Evolutionary conservation across 2,888 invertebrate species (phyloP).

Genomic region (Calliscelio sp.): DNA sequence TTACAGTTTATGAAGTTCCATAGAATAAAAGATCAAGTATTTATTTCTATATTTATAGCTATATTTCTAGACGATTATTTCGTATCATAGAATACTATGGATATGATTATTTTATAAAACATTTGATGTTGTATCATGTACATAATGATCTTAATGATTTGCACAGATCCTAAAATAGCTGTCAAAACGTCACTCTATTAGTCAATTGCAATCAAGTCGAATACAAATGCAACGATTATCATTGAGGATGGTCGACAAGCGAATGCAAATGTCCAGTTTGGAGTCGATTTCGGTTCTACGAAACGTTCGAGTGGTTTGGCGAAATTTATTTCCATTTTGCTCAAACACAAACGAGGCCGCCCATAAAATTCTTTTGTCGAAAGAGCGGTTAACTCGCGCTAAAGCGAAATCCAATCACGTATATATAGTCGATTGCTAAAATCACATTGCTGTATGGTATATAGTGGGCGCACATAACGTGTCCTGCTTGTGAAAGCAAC

Average conservation of each 20-base stretch:
- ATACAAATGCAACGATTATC: conserved; percentile 42
- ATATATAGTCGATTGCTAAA: conserved; percentile 77
- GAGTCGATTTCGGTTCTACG: conserved; percentile 55
- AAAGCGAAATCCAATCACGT: conserved; percentile 81
- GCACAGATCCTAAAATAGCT: not conserved
- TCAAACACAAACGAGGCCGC: conserved; percentile 50
- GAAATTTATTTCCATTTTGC: conserved; percentile 71
- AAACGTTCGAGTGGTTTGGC: conserved; percentile 44
- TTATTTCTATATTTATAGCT: too few relatives aligned
- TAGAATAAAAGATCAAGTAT: too few relatives aligned
- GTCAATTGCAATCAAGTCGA: conserved; percentile 32
- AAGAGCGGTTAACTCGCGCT: conserved; percentile 70
- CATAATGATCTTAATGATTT: too few relatives aligned
- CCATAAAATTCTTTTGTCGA: conserved; percentile 71
- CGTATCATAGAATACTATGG: too few relatives aligned
- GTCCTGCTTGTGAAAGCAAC: conserved; percentile 82
- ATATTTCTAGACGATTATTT: too few relatives aligned
- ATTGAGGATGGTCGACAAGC: conserved; percentile 19
- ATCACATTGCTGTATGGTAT: conserved; percentile 72
- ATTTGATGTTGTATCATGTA: too few relatives aligned
- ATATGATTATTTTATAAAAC: too few relatives aligned
- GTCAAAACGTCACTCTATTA: conserved; percentile 28
- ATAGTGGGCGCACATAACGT: conserved; percentile 79
- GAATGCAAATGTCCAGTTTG: conserved; percentile 56
- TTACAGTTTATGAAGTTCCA: too few relatives aligned